Conservation (phyloP, 2,888 invertebrate genomes). For the Blastobasis adustella region DNA sequence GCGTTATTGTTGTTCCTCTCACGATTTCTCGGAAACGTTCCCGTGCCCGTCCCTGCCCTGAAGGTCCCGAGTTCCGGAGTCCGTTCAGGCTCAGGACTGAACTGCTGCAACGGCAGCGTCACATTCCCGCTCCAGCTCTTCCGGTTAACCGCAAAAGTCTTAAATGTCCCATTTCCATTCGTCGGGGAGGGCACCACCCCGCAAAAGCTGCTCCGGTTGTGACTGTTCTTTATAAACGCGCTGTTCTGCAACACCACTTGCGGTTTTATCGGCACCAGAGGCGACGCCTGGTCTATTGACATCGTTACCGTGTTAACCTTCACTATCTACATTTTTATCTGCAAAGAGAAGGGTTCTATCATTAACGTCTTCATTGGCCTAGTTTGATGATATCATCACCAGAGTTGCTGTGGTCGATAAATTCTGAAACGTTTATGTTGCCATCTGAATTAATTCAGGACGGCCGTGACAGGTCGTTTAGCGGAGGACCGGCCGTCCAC, state of each 20-base stretch:
- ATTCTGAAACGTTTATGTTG: too few relatives aligned
- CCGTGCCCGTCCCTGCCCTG: slow-evolving; percentile 67
- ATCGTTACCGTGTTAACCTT: slow-evolving; percentile 52
- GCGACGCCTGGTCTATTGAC: slow-evolving; percentile 72
- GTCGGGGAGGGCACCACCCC: slow-evolving; percentile 63
- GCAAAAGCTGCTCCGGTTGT: slow-evolving; percentile 71
- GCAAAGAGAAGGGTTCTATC: slow-evolving; percentile 46
- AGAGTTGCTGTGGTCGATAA: slow-evolving; percentile 36
- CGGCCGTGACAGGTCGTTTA: slow-evolving; percentile 31
- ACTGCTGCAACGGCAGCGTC: slow-evolving; percentile 67
- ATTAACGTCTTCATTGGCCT: slow-evolving; percentile 16
- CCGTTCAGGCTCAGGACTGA: slow-evolving; percentile 48
- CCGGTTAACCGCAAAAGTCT: slow-evolving; percentile 68
- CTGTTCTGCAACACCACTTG: slow-evolving; percentile 64
- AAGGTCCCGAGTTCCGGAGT: slow-evolving; percentile 65
- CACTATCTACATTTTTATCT: slow-evolving; percentile 70
- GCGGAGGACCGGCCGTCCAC: slow-evolving; percentile 17
- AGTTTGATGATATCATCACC: slow-evolving; percentile 24
- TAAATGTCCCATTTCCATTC: slow-evolving; percentile 62
- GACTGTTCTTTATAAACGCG: slow-evolving; percentile 69
- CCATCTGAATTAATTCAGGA: slow-evolving; percentile 17
- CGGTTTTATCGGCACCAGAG: slow-evolving; percentile 69
- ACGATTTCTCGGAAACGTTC: slow-evolving; percentile 68
- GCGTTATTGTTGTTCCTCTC: slow-evolving; percentile 65
- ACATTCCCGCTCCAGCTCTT: slow-evolving; percentile 74